phyloP scores from a whole-genome alignment of 2,113 vertebrate genomes.

The Salvelinus fontinalis region DNA sequence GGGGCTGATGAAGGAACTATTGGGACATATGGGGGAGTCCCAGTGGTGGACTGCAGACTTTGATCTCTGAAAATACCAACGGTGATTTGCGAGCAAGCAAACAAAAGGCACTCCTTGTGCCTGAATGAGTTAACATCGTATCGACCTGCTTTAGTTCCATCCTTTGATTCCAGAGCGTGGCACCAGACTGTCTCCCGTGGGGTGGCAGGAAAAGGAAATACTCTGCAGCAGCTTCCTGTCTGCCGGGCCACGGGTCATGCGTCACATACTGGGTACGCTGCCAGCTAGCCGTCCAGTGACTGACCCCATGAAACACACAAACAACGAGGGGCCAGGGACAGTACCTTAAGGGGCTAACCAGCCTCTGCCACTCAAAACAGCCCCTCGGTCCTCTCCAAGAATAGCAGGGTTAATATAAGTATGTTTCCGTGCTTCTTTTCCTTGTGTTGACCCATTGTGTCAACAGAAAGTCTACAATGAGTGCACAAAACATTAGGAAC shows the following conservation, averaged over 20 bases:
- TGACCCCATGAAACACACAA: constrained; percentile 59
- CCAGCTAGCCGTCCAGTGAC: constrained; percentile 51
- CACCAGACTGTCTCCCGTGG: constrained; percentile 77
- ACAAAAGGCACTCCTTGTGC: constrained; percentile 20
- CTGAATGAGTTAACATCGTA: constrained; percentile 48
- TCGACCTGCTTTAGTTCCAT: constrained; percentile 31
- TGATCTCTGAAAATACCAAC: constrained; percentile 42
- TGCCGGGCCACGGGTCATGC: constrained; percentile 56
- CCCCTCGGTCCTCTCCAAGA: constrained; percentile 49
- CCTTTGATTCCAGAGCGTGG: constrained; percentile 60
- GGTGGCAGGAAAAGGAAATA: constrained; percentile 76
- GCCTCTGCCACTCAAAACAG: constrained; percentile 61
- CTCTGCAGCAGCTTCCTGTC: constrained; percentile 73
- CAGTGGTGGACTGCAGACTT: too few species aligned
- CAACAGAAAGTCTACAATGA: constrained; percentile 38
- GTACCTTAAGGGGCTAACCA: constrained; percentile 41
- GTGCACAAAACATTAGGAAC: too few species aligned
- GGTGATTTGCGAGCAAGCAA: constrained; percentile 38
- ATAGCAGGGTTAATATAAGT: constrained; percentile 49
- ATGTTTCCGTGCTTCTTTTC: constrained; percentile 59
- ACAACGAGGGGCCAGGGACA: constrained; percentile 33
- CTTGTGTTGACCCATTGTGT: constrained; percentile 68
- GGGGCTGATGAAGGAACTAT: too few species aligned
- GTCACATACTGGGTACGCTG: constrained; percentile 57
- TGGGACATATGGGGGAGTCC: too few species aligned